Evolutionary conservation across 2,888 invertebrate species (phyloP), one percentile per base, ranked within the genome.

Genomic region (Mystacides longicornis): DNA sequence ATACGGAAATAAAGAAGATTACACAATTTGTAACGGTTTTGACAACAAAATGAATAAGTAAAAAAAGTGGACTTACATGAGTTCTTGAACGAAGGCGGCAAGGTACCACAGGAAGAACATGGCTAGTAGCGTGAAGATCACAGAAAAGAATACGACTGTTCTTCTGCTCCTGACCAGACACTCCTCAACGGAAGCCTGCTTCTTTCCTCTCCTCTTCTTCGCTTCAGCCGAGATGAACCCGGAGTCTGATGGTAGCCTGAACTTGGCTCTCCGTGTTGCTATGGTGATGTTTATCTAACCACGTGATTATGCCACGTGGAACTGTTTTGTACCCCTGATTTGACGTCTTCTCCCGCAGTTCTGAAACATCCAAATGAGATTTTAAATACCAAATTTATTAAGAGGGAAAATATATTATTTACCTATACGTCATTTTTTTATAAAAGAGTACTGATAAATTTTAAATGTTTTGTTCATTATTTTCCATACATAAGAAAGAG

Each of bases 81-180:
- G 21, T 45, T 54, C 54, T 45, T 57, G 57, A 11, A 51, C 49
- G 19, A 51, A 54, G 18, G 54, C 37, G 16, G 57, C 49, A 5
- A 49, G 43, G 49, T 57, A 57, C 57, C 57, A 57, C 3, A 57
- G 37, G 18, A 49, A 33, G 45, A 57, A 57, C 57, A 57, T 57
- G 19, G 45, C 45, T n/a, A 37, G 37, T 14, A 37, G 37, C 14
- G 37, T 37, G 4, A 37, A 37, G 37, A 37, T 14, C 3, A 14
- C 37, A 37, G n/a, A n/a, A 14, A 14, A 37, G 37, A 37, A 37
- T 3, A 37, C 16, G 14, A 37, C 37, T n/a, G 37, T n/a, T 16
- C 16, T 37, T 16, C 37, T 37, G 37, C 37, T 37, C 7, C 37
- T 3, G 3, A 16, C 37, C 16, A 37, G 14, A 37, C 14, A 4